Base-by-base conservation (phyloP, 2,888 invertebrate species). In the Abscondita cerata region DNA sequence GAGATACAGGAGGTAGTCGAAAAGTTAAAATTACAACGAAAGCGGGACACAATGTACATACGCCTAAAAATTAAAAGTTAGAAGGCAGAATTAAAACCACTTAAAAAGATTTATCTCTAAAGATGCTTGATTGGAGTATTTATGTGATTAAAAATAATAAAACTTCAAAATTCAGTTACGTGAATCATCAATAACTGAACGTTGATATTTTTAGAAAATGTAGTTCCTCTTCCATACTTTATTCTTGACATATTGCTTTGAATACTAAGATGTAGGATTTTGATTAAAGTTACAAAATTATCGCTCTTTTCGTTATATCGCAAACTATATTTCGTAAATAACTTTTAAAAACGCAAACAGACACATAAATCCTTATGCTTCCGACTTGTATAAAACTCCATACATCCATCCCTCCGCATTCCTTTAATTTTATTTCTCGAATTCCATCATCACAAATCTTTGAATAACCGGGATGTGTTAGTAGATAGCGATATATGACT, bases 361-460 rank as follows among this genome's bases (percentile, higher is more conserved):
- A 52, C 46, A 46, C 59, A 59, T 59, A 59, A 59, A 59, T 59
- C 59, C 50, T 13, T 3, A 40, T n/a, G 40, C 54, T 53, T 52
- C 52, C 40, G 52, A 44, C 19, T 41, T 51, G 31, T 16, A 19
- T 18, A 33, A 50, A 47, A 50, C 20, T 47, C 50, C 48, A 16
- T 52, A 38, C 38, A 25, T 41, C 33, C 38, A 25, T 41, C 33
- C 54, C 34, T 57, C 33, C 34, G 41, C 41, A 41, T 52, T 56
- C 40, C 16, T 58, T 52, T 58, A 58, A 58, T 58, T 58, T 52
- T 58, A 59, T 59, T 52, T 53, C 40, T 4, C 20, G 18, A 47
- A 46, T 31, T 62, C 54, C 62, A 59, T 62, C 58, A 55, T 59
- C 55, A 58, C 59, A 62, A 62, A 62, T 62, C 54, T 40, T 52